Conservation (phyloP, 2,797 vertebrate genomes). For the Melanotaenia parkinsoni region DNA sequence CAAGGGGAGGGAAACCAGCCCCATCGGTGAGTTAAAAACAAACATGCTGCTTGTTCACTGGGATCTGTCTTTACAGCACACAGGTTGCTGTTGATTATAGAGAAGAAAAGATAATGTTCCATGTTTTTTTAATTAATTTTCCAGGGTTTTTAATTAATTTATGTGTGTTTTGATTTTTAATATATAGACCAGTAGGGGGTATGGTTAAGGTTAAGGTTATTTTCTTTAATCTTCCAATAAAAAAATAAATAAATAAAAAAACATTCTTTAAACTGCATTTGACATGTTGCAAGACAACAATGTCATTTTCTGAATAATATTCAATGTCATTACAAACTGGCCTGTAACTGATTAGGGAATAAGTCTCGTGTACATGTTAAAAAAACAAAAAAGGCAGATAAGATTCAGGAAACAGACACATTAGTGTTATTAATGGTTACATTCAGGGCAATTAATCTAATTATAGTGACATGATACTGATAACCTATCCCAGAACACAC, state of each 20-base stretch:
- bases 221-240: neutral
- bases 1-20: conserved; percentile 94
- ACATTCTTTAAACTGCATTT: neutral
- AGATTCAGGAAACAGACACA: conserved; percentile 53
- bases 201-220: neutral
- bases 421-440: conserved; percentile 59
- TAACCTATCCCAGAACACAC: conserved; percentile 18
- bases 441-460: conserved; percentile 41
- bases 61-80: conserved; percentile 26
- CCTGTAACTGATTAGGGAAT: conserved; percentile 48
- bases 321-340: conserved; percentile 24
- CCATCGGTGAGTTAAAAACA: conserved; percentile 87
- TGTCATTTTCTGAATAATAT: conserved; percentile 6
- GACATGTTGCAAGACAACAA: conserved; percentile 5
- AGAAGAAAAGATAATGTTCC: conserved; percentile 13
- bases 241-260: too few species aligned
- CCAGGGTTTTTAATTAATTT: neutral
- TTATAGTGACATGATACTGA: conserved; percentile 26
- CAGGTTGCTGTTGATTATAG: conserved; percentile 39
- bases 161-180: conserved; percentile 14
- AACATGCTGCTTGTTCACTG: conserved; percentile 8
- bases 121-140: conserved; percentile 5
- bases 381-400: conserved; percentile 49
- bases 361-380: conserved; percentile 48
- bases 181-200: conserved; percentile 8